Conservation (phyloP, 2,888 invertebrate genomes). For the Physocephala rufipes region DNA sequence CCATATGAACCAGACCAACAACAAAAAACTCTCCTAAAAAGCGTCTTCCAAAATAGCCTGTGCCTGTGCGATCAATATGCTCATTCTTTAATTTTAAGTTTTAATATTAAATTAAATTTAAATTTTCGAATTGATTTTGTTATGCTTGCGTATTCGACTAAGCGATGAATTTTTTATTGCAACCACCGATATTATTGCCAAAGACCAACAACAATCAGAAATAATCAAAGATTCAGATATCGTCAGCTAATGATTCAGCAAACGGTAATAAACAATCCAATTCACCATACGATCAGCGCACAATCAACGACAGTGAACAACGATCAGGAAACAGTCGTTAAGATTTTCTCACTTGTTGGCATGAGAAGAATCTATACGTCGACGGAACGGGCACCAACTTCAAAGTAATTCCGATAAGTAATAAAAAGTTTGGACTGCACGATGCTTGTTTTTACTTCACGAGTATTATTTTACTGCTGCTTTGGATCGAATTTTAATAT, state of each 20-base stretch:
- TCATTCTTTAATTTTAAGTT: neutral
- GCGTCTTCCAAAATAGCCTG: too few relatives aligned
- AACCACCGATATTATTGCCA: constrained; percentile 20
- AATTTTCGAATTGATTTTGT: constrained; percentile 22
- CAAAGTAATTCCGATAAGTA: neutral
- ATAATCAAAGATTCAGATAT: too few relatives aligned
- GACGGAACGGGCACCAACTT: neutral
- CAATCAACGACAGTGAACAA: neutral
- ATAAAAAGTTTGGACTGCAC: neutral
- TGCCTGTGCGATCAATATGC: constrained; percentile 12
- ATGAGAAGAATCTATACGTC: too few relatives aligned
- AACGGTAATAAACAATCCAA: neutral
- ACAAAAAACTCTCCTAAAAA: too few relatives aligned
- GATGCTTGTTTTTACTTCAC: constrained; percentile 49
- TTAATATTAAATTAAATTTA: neutral
- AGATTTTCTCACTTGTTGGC: constrained; percentile 52
- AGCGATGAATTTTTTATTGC: constrained; percentile 18
- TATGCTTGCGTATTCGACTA: constrained; percentile 19
- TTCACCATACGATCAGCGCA: neutral
- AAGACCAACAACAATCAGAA: neutral
- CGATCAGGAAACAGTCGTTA: constrained; percentile 16
- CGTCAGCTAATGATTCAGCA: neutral
- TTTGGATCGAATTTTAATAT: too few relatives aligned
- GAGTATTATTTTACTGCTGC: constrained; percentile 20
- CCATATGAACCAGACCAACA: neutral